Base-by-base conservation (phyloP, 2,113 vertebrate species). In the Python bivittatus region DNA sequence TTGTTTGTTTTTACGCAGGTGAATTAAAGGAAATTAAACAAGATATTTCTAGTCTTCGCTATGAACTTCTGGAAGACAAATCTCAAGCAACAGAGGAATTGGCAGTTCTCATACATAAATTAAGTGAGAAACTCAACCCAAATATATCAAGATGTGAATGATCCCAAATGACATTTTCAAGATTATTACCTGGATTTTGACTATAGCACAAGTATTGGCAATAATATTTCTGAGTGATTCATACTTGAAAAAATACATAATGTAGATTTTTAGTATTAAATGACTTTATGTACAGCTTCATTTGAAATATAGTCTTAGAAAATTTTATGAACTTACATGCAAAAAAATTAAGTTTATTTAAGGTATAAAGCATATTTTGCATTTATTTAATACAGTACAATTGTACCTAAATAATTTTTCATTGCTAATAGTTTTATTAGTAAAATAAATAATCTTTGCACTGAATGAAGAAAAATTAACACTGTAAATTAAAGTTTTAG, bases 11-110 rank as follows among this genome's bases (percentile, higher is more conserved):
- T 91, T 48, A 91, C 93, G 10, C 93, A 99, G 98, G 98, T 96
- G 98, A 99, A 97, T 93, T 99, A 68, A 99, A 99, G 95, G 98
- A 99, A 97, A 99, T 99, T 95, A 99, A 99, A 93, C 98, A 99
- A 96, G 98, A 99, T 92, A 99, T 99, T 93, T 99, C 98, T 93
- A 99, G 98, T 93, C 98, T 99, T 93, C 98, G 98, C 58, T 99
- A 99, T 0, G 98, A 99, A 95, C 98, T 99, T 85, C 86, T 99
- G 94, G 98, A 99, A 93, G 98, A 99, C 93, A 99, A 99, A 89
- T 98, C 98, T 91, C 98, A 99, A 96, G 98, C 98, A 2, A 98
- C 98, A 4, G 98, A 99, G 92, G 98, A 99, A 91, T 94, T 99
- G 56, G 98, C 98, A 12, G 88, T 97, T 89, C 97, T 99, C 60